Conservation (phyloP, 2,888 invertebrate genomes). For the Hirtodrosophila cameraria region DNA sequence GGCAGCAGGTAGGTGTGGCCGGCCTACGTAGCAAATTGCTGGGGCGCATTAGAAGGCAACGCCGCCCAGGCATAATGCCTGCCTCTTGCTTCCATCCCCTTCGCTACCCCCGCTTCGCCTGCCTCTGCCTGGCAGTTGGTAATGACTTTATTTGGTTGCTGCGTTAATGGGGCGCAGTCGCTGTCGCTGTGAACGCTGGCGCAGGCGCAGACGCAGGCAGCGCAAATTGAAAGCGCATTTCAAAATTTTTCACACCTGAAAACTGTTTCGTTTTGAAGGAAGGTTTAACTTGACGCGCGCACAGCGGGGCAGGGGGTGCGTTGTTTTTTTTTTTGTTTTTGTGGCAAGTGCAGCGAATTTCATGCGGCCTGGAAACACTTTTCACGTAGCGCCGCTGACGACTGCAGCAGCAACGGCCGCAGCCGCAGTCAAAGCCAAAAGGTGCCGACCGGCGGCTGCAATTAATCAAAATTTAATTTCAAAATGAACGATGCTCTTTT, state of each 20-base stretch:
- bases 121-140: conserved; percentile 53
- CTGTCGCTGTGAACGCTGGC: not conserved
- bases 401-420: too few relatives aligned
- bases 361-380: conserved; percentile 65
- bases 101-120: not conserved
- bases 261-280: conserved; percentile 70
- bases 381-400: conserved; percentile 71
- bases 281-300: conserved; percentile 45
- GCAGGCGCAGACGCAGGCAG: conserved; percentile 49
- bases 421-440: conserved; percentile 38
- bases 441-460: conserved; percentile 67
- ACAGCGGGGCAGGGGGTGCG: conserved; percentile 38
- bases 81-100: not conserved
- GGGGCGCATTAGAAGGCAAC: conserved; percentile 69
- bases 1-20: conserved; percentile 77
- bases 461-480: conserved; percentile 77
- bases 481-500: conserved; percentile 55
- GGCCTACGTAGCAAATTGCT: conserved; percentile 74
- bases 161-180: conserved; percentile 70
- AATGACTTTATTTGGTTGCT: conserved; percentile 78
- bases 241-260: conserved; percentile 78
- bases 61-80: conserved; percentile 37
- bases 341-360: conserved; percentile 74
- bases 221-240: conserved; percentile 78
- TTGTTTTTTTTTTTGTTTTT: not conserved